A percentile compares a stretch with the other conserved stretches of the same genome.
Evolutionary conservation across 2,888 invertebrate genomes (phyloP).

Genomic region (Chrysopilus asiliformis): DNA sequence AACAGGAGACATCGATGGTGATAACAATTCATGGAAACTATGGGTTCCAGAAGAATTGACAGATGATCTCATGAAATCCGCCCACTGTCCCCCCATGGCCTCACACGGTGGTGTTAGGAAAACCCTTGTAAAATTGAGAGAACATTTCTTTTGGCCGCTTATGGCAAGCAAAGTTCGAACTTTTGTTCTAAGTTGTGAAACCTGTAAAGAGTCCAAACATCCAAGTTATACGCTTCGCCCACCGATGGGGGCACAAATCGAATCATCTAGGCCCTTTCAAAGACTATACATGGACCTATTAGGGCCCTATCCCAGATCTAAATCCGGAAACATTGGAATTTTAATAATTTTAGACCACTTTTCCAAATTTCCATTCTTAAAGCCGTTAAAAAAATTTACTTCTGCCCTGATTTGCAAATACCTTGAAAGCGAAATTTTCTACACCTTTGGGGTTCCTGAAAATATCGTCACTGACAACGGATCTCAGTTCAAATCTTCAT

Average conservation of each 20-base stretch:
- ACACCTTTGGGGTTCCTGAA: too few species aligned
- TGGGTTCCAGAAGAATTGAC: constrained; percentile 9
- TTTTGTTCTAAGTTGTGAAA: constrained; percentile 9
- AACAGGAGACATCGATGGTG: constrained; percentile 11
- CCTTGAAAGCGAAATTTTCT: constrained; percentile 16
- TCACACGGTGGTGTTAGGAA: constrained; percentile 6
- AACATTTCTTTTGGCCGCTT: constrained; percentile 9
- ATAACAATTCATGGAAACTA: too few species aligned
- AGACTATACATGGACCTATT: constrained; percentile 10
- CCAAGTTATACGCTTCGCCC: constrained; percentile 7
- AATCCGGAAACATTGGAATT: constrained; percentile 3
- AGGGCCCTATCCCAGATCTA: constrained; percentile 11
- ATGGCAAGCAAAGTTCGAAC: constrained; percentile 10
- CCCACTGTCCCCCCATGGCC: constrained; percentile 3
- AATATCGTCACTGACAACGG: constrained; percentile 22
- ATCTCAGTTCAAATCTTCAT: constrained; percentile 15
- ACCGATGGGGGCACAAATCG: constrained; percentile 7
- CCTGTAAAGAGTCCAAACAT: constrained; percentile 9
- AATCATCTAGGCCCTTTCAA: constrained; percentile 9
- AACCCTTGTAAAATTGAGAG: constrained; percentile 5
- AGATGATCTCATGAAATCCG: constrained; percentile 3
- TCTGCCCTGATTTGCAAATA: constrained; percentile 5
- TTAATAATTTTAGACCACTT: too few species aligned
- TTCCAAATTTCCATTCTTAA: constrained; percentile 11
- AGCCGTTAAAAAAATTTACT: constrained; percentile 3